Percentiles rank a stretch among this genome's conserved stretches.
phyloP scores from a whole-genome alignment of 2,797 vertebrate species.

The Petrocephalus schoutedeni region DNA sequence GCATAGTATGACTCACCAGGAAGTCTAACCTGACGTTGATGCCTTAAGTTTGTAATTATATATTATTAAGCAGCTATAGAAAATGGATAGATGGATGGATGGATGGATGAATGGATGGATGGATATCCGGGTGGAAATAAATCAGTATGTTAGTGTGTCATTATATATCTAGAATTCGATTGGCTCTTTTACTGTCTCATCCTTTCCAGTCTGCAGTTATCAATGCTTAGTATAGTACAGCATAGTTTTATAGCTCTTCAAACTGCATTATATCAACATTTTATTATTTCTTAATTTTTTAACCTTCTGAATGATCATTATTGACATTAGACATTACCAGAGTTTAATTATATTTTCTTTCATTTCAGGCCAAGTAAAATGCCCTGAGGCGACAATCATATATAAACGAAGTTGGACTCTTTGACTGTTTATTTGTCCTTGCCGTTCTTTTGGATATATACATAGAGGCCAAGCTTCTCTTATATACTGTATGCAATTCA shows the following conservation, averaged over 20 bases:
- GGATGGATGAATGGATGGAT: background rate
- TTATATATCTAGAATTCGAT: background rate
- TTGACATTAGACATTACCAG: background rate
- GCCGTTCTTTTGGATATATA: slow-evolving; percentile 34
- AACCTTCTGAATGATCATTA: background rate
- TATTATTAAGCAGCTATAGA: background rate
- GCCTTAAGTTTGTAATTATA: background rate
- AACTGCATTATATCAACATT: background rate
- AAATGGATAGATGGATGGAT: background rate
- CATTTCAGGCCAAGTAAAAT: slow-evolving; percentile 31
- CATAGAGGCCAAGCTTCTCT: slow-evolving; percentile 38
- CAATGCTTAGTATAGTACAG: background rate
- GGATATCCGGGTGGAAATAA: background rate
- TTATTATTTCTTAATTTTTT: background rate
- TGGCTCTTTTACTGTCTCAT: background rate
- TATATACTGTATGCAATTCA: slow-evolving; percentile 42
- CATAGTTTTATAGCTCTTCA: background rate
- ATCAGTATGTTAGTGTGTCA: background rate
- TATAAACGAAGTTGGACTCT: background rate
- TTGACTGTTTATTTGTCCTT: slow-evolving; percentile 21
- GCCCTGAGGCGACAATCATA: slow-evolving; percentile 13
- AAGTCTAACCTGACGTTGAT: background rate
- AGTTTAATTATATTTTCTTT: slow-evolving; percentile 19
- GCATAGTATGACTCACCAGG: background rate
- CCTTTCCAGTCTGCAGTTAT: background rate